Conservation (phyloP, 2,888 invertebrate genomes). For the Agrotis puta region DNA sequence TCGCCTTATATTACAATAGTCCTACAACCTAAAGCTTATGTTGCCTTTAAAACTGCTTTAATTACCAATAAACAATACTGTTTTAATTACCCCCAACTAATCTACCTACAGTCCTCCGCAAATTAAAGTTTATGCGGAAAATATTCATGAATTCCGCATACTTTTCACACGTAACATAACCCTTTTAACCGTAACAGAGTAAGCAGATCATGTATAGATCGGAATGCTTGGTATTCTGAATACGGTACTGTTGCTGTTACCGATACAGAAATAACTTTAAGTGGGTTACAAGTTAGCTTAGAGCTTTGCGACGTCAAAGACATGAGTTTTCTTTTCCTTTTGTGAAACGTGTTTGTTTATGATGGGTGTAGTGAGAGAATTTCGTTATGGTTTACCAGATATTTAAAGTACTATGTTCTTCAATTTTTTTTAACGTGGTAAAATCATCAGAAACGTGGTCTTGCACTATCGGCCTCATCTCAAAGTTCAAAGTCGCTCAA, state of each 20-base stretch:
- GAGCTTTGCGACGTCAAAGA: constrained; percentile 27
- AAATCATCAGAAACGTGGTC: too few relatives aligned
- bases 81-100: neutral
- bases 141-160: neutral
- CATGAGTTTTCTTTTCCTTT: constrained; percentile 37
- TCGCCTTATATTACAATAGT: too few relatives aligned
- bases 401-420: neutral
- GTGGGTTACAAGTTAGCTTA: constrained; percentile 46
- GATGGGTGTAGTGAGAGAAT: neutral
- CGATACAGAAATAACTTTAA: constrained; percentile 37
- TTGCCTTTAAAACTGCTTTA: too few relatives aligned
- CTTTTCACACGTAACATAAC: constrained; percentile 6
- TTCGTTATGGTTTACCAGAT: neutral
- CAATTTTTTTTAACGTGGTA: too few relatives aligned
- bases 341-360: constrained; percentile 6
- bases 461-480: too few relatives aligned
- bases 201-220: constrained; percentile 49
- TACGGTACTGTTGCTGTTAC: constrained; percentile 36
- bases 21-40: too few relatives aligned
- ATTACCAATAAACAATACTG: too few relatives aligned
- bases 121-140: neutral
- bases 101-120: neutral
- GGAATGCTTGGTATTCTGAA: constrained; percentile 48
- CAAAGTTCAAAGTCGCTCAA: too few relatives aligned
- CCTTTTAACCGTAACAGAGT: constrained; percentile 45